phyloP scores from a whole-genome alignment of 2,888 invertebrate genomes.

The Rhaphigaster nebulosa region DNA sequence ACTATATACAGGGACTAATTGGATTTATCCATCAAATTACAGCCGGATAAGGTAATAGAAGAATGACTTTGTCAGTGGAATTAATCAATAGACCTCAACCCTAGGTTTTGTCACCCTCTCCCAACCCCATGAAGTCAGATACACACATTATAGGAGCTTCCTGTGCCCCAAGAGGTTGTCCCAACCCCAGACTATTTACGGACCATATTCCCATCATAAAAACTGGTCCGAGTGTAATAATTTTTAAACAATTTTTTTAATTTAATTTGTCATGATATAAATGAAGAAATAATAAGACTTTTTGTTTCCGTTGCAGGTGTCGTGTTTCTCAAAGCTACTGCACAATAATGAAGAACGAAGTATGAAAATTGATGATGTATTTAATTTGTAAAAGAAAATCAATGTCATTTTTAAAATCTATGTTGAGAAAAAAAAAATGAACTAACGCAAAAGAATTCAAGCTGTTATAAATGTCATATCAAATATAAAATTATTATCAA shows the following conservation, averaged over 20 bases:
- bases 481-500: background rate
- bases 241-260: background rate
- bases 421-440: background rate
- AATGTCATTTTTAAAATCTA: background rate
- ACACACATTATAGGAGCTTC: no score
- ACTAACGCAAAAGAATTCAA: background rate
- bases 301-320: slow-evolving; percentile 59
- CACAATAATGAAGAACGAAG: background rate
- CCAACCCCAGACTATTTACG: no score
- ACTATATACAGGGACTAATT: no score
- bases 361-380: background rate
- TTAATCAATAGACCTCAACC: no score
- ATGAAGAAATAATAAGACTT: background rate
- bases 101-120: no score
- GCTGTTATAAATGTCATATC: background rate
- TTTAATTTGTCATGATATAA: background rate
- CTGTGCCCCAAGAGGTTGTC: no score
- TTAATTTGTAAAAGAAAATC: background rate
- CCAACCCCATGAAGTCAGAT: no score
- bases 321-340: slow-evolving; percentile 61
- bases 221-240: background rate
- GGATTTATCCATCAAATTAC: no score
- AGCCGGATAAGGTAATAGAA: no score
- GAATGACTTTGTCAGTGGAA: no score
- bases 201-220: no score